Evolutionary conservation across 2,888 invertebrate species (phyloP), one percentile per base, ranked within the genome.

Genomic region (Unio pictorum): DNA sequence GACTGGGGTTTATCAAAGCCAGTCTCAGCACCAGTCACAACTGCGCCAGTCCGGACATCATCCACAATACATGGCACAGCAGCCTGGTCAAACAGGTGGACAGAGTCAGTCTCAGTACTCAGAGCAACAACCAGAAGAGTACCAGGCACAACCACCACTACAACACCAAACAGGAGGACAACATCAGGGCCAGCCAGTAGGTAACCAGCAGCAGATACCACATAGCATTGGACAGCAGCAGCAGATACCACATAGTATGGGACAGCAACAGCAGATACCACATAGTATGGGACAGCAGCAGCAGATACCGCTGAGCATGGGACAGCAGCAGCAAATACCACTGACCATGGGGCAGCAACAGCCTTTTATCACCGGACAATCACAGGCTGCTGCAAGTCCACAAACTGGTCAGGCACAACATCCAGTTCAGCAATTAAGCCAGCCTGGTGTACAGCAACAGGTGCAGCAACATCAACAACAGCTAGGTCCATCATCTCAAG

Each of bases 341-440:
- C 61, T 60, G 30, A 60, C 26, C 55, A 26, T 55, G 8, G 67
- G 55, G 6, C 56, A 28, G 20, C 67, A 61, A 28, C 60, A 34
- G n/a, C 30, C 60, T 28, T 28, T 7, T 28, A 45, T 45, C 45
- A 11, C 45, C 11, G 67, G 55, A 20, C 56, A 28, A 18, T 61
- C 45, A 28, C 60, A 34, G 34, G 23, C 60, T 28, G 30, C 2
- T 28, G 34, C 66, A 54, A 55, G 68, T 15, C 75, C 68, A 34
- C 84, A 81, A 55, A n/a, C 55, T 64, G 61, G 63, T 34, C 70
- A 66, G 66, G 72, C 61, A 30, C 74, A 61, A 34, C 64, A 65
- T 17, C 55, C 61, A 11, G 59, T 26, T n/a, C 71, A 67, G 59
- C 59, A 61, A 11, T 60, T 56, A 23, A 60, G 26, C 20, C 67